Evolutionary conservation across 2,888 invertebrate species (phyloP), one percentile per base, ranked within the genome.

Genomic region (Calameuta filiformis): DNA sequence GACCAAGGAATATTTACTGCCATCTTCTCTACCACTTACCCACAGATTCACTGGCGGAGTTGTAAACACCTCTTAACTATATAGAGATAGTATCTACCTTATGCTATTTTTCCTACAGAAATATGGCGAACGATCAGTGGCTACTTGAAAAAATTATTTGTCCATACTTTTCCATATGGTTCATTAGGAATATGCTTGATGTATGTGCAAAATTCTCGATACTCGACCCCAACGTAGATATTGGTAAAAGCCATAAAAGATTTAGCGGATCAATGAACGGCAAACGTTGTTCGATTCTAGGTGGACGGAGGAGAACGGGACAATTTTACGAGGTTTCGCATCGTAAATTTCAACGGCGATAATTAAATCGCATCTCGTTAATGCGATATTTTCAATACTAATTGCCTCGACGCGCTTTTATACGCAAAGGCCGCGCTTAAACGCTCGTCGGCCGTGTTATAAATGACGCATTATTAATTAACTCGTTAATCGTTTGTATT

Each of bases 31-130:
- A 87, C 89, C 90, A 90, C 89, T 91, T 90, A 89, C 89, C 90
- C 90, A 88, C 90, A 90, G 90, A 91, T 91, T 91, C 91, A 91
- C 90, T 89, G 89, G 87, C 85, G 88, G 88, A 90, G 88, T 90
- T 91, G 91, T 91, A 91, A 91, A 91, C 91, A 91, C 91, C 91
- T 91, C 91, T 90, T 91, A 91, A 91, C 90, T 88, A 85, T 89
- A 90, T 88, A 86, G 87, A 89, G 91, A 91, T 91, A 90, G 83
- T 86, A 91, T 91, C 91, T 89, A 1, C 82, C 23, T 56, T 56
- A 6, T 9, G 9, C 56, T 23, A 83, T 86, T 85, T 56, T 2
- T 23, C 23, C 56, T 56, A 56, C 23, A 9, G 2, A 56, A 56
- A 23, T 56, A 2, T 23, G 23, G 23, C 23, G 56, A 56, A 56